phyloP scores from a whole-genome alignment of 2,888 invertebrate genomes.

The Lymantria monacha region DNA sequence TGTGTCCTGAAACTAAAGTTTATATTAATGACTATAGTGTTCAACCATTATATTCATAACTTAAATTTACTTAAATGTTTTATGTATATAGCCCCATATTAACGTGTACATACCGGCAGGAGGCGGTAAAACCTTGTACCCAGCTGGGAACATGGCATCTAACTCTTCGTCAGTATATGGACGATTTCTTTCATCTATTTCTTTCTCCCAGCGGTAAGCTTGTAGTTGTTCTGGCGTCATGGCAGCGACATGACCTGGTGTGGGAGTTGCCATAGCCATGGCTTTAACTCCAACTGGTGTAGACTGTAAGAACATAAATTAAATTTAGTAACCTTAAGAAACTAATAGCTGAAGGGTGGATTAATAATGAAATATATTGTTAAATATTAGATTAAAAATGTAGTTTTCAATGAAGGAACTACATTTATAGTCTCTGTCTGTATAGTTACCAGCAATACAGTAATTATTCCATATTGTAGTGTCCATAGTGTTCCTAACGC shows the following conservation, averaged over 20 bases:
- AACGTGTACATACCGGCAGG: constrained; percentile 87
- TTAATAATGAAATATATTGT: too few species aligned
- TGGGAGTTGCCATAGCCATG: constrained; percentile 99
- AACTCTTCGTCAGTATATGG: constrained; percentile 98
- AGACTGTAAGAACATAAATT: constrained; percentile 52
- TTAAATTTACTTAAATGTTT: constrained; percentile 22
- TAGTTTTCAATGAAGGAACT: too few species aligned
- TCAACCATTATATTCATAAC: constrained; percentile 32
- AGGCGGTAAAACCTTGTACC: constrained; percentile 97
- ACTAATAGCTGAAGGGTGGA: too few species aligned
- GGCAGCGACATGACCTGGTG: constrained; percentile 96
- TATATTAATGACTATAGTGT: constrained; percentile 70
- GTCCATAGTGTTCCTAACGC: too few species aligned
- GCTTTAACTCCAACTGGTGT: constrained; percentile 97
- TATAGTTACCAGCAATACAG: too few species aligned
- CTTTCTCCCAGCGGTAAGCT: constrained; percentile 98
- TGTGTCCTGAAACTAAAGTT: constrained; percentile 78
- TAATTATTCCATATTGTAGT: too few species aligned
- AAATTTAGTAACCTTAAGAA: not conserved
- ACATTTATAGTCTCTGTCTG: too few species aligned
- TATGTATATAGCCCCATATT: constrained; percentile 18
- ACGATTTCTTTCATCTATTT: constrained; percentile 98
- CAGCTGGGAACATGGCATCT: constrained; percentile 98
- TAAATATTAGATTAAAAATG: too few species aligned
- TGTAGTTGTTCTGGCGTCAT: constrained; percentile 99